Percentiles rank a stretch among this genome's conserved stretches.
Conservation (phyloP, 2,888 invertebrate species). For the Congeria kusceri region DNA sequence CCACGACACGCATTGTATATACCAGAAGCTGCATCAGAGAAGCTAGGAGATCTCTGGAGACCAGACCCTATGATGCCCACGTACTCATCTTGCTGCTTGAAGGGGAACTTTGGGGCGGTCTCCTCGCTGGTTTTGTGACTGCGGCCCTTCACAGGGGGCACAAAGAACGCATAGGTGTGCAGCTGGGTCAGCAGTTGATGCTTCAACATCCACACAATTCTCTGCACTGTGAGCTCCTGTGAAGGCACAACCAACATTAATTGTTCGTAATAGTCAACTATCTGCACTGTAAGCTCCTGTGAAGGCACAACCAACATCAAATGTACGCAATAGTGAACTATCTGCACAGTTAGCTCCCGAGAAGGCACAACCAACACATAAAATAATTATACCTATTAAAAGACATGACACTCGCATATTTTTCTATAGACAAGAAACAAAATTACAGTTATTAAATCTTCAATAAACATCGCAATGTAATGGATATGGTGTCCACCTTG, state of each 20-base stretch:
- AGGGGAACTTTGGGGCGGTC: slow-evolving; percentile 62
- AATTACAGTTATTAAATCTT: too few relatives aligned
- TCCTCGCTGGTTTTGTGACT: slow-evolving; percentile 86
- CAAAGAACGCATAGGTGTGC: slow-evolving; percentile 96
- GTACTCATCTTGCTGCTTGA: slow-evolving; percentile 64
- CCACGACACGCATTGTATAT: background rate
- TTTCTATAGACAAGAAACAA: too few relatives aligned
- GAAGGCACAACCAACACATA: too few relatives aligned
- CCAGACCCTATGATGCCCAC: slow-evolving; percentile 46
- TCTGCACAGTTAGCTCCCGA: too few relatives aligned
- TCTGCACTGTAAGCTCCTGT: too few relatives aligned
- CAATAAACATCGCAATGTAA: too few relatives aligned
- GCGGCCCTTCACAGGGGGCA: slow-evolving; percentile 84
- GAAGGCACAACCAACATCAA: too few relatives aligned
- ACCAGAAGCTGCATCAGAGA: slow-evolving; percentile 79
- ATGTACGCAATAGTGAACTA: too few relatives aligned
- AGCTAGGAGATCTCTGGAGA: slow-evolving; percentile 72
- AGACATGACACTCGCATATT: too few relatives aligned
- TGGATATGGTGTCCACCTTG: too few relatives aligned
- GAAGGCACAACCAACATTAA: slow-evolving; percentile 1
- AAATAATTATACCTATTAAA: too few relatives aligned
- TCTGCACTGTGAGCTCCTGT: slow-evolving; percentile 86
- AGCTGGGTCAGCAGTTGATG: slow-evolving; percentile 95
- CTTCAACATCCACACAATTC: slow-evolving; percentile 97
- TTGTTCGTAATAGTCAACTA: too few relatives aligned